phyloP scores from a whole-genome alignment of 92 coral and sea anemone species.

The Porites cylindrica region DNA sequence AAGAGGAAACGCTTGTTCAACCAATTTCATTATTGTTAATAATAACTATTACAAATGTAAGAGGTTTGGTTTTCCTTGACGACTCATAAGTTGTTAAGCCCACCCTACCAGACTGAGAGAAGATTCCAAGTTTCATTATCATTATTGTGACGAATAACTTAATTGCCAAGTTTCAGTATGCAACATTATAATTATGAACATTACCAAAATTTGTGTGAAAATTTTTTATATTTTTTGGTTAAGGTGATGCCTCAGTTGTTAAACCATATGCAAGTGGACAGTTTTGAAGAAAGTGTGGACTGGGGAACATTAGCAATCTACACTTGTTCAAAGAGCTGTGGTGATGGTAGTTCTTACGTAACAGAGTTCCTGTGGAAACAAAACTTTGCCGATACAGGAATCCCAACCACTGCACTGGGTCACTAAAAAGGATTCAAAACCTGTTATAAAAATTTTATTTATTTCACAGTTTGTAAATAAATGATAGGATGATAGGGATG shows the following conservation, averaged over 20 bases:
- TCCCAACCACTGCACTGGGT: constrained; percentile 44
- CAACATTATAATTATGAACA: too few species aligned
- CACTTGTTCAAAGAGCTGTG: constrained; percentile 89
- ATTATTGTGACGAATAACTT: too few species aligned
- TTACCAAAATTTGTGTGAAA: not conserved
- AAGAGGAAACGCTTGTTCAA: too few species aligned
- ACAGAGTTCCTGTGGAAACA: constrained; percentile 97
- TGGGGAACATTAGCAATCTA: constrained; percentile 95
- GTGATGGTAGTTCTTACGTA: constrained; percentile 63
- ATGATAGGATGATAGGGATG: too few species aligned
- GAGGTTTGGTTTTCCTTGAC: too few species aligned
- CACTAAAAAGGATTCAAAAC: not conserved
- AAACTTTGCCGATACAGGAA: constrained; percentile 93
- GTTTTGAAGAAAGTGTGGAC: constrained; percentile 88
- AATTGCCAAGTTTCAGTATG: too few species aligned
- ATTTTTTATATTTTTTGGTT: not conserved
- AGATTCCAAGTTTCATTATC: too few species aligned
- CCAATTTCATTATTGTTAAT: too few species aligned
- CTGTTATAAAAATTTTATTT: not conserved
- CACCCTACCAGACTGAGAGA: too few species aligned
- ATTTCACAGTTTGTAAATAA: not conserved
- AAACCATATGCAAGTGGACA: constrained; percentile 86
- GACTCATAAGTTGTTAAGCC: too few species aligned
- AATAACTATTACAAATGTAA: too few species aligned
- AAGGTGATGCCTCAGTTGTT: constrained; percentile 97